A percentile compares a stretch with the other conserved stretches of the same genome.
Evolutionary conservation across 2,113 vertebrate genomes (phyloP).

Genomic region (Muntiacus muntjak): DNA sequence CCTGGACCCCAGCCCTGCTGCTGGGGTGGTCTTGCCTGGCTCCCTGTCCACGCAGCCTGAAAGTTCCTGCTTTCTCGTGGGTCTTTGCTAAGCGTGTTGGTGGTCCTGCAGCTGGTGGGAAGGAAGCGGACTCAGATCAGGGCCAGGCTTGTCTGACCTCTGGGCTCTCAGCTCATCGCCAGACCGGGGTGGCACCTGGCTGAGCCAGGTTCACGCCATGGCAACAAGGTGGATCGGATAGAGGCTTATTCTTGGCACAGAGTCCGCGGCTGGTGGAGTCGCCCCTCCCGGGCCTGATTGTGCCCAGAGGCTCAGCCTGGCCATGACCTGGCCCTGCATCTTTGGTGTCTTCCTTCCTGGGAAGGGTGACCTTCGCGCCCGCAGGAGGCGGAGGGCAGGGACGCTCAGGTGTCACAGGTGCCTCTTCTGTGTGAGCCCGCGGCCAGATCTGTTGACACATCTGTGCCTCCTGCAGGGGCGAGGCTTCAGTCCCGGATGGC

Average conservation of each 20-base stretch:
- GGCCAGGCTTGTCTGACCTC: not conserved
- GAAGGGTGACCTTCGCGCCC: rapidly evolving
- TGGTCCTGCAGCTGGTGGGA: not conserved
- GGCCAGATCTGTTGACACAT: too few relatives aligned
- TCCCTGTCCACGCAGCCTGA: rapidly evolving
- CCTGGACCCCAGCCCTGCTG: not conserved
- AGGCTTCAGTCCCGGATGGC: not conserved
- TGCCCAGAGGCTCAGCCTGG: not conserved
- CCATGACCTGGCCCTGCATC: rapidly evolving
- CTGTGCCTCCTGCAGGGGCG: not conserved
- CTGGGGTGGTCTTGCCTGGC: not conserved
- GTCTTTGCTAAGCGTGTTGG: not conserved
- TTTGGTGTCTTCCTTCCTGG: not conserved
- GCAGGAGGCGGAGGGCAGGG: rapidly evolving
- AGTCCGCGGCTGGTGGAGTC: not conserved
- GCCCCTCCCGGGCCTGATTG: not conserved
- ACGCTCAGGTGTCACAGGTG: not conserved
- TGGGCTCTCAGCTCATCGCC: not conserved
- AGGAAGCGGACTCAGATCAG: not conserved
- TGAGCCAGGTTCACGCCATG: not conserved
- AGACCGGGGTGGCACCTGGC: rapidly evolving
- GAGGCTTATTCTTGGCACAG: not conserved
- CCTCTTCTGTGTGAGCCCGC: not conserved
- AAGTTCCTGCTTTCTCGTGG: rapidly evolving
- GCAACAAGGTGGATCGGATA: not conserved